Evolutionary conservation across 2,113 vertebrate species (phyloP), one percentile per base, ranked within the genome.

Genomic region (Seriola dumerili): DNA sequence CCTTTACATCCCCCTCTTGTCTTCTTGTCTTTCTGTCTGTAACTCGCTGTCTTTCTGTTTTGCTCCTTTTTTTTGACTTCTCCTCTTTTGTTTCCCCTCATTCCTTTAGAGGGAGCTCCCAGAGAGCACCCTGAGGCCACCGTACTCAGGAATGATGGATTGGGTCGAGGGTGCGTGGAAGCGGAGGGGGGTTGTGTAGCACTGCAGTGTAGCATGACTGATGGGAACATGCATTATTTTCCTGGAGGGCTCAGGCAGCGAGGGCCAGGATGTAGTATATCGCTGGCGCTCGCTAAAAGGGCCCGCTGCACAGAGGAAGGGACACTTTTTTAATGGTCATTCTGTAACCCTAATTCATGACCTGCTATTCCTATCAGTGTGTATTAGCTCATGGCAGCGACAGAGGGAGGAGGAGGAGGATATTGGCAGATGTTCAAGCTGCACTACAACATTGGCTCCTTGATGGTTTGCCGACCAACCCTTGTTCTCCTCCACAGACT

Each of bases 191-290:
- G 87, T 84, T 89, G 89, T 65, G 75, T 88, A 93, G 91, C 91
- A 90, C 90, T 93, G 93, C 90, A 85, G 88, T 88, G 85, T 90
- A 87, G 85, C 90, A 87, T 95, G 92, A 95, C 90, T 92, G 93
- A 95, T 95, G 93, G 91, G 82, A 93, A 91, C 89, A 91, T 93
- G 89, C 84, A 85, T 91, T 93, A 89, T 93, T 93, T 90, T 95
- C 88, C 85, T 80, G 78, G 78, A 88, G 80, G 83, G 86, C 87
- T 88, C 21, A 54, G 76, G 81, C 85, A 76, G 84, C 29, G 19
- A 80, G 74, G 72, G 79, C 80, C 76, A 81, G 59, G 68, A 75
- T 78, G 76, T 87, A 82, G 80, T 84, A 83, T 85, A 78, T 71
- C 5, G 69, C 54, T 36, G 4, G 23, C 13, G 6, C 17, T 38